Evolutionary conservation across 2,888 invertebrate genomes (phyloP), one percentile per base, ranked within the genome.

Genomic region (Cheilosia vulpina): DNA sequence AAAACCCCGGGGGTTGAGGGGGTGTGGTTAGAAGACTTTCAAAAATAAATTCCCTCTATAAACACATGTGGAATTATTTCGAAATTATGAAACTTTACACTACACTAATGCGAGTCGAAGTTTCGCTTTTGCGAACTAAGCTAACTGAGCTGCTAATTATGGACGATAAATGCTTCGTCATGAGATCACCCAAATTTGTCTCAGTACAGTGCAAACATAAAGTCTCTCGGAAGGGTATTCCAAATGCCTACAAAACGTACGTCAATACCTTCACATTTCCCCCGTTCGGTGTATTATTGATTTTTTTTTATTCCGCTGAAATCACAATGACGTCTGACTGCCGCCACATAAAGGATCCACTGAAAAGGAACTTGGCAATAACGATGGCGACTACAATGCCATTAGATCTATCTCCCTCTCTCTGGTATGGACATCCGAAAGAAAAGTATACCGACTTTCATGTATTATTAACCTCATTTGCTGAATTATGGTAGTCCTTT

Each of bases 401-500:
- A 55, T 52, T 52, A 52, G 19, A 13, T 4, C 38, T 4, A 38
- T 38, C 38, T 34, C 15, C 5, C 52, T 52, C 4, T 19, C 17
- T 17, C 15, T 19, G 1, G 1, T 1, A 19, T 17, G 31, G 27
- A 19, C 11, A 19, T 11, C 21, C 13, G 6, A 50, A 31, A 19
- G 34, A 50, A 34, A 52, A 21, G 38, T 53, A 38, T 41, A 57
- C 57, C 45, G 9, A 24, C 24, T 52, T 15, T 52, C 71, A 81
- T 41, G 60, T 78, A 73, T 78, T 72, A 83, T 78, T 83, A 83
- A 83, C 78, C 83, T 73, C 78, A 78, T 78, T 83, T 83, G 78
- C 41, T 68, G 31, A 7, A 41, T 66, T 66, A 68, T 65, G 34
- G 34, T 55, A 17, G 45, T n/a, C 45, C 45, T 19, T 34, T 17